Conservation (phyloP, 2,113 vertebrate genomes). For the Phalacrocorax carbo region DNA sequence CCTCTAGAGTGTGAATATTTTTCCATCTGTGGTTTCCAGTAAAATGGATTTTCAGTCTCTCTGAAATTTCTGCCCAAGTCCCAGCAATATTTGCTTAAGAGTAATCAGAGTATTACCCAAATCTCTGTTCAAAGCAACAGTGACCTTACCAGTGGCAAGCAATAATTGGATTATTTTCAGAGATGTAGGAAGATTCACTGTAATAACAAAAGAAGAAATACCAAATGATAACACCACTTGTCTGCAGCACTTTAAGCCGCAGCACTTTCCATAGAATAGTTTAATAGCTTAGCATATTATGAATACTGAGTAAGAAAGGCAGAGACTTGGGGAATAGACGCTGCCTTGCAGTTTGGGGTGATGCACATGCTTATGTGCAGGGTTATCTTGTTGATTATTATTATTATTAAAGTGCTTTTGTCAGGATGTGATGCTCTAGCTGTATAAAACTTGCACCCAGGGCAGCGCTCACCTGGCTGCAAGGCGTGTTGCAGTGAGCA, state of each 20-base stretch:
- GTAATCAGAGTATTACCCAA: constrained; percentile 50
- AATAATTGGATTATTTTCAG: constrained; percentile 68
- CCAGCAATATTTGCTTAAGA: constrained; percentile 61
- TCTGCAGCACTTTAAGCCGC: constrained; percentile 17
- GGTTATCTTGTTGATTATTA: not conserved
- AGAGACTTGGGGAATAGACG: not conserved
- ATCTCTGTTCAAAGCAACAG: constrained; percentile 59
- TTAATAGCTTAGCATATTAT: constrained; percentile 39
- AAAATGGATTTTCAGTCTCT: constrained; percentile 55
- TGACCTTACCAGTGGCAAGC: constrained; percentile 44
- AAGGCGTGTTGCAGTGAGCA: not conserved
- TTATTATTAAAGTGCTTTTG: not conserved
- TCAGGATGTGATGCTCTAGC: not conserved
- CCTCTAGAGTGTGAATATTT: constrained; percentile 24
- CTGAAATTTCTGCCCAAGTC: constrained; percentile 37
- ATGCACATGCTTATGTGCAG: not conserved
- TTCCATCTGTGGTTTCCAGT: constrained; percentile 27
- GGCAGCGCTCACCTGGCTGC: not conserved
- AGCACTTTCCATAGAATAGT: not conserved
- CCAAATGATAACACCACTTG: constrained; percentile 42
- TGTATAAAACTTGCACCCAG: not conserved
- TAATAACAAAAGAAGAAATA: constrained; percentile 57
- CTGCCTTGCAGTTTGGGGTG: not conserved
- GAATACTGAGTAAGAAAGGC: constrained; percentile 12
- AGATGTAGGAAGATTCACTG: constrained; percentile 53